Evolutionary conservation across 1,140 invertebrate species (phyloP).

Genomic region (Capitella teleta): DNA sequence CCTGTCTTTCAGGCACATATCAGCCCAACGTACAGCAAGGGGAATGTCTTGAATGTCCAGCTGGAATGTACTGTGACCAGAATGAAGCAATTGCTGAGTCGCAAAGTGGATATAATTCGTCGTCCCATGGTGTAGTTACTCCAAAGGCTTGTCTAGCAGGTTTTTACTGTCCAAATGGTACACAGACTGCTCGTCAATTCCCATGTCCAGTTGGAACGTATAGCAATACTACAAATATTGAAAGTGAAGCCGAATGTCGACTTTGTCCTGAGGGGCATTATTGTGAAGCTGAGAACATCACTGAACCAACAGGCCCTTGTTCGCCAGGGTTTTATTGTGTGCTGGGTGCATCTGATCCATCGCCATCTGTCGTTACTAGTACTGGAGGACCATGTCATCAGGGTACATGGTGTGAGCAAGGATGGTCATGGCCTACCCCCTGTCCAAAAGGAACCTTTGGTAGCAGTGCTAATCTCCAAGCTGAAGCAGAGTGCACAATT

Average conservation of each 20-base stretch:
- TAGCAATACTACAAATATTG: conserved; percentile 28
- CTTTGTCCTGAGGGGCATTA: conserved; percentile 28
- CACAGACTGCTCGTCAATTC: conserved; percentile 21
- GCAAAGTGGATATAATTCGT: conserved; percentile 27
- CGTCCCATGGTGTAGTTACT: conserved; percentile 35
- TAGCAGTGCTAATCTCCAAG: conserved; percentile 19
- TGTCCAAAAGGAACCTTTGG: conserved; percentile 37
- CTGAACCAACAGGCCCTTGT: conserved; percentile 24
- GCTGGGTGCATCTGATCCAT: conserved; percentile 18
- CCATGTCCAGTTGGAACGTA: conserved; percentile 32
- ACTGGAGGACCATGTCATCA: conserved; percentile 28
- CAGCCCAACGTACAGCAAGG: conserved; percentile 27
- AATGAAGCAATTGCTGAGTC: conserved; percentile 32
- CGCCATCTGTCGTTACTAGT: conserved; percentile 6
- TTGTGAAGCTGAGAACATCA: conserved; percentile 29
- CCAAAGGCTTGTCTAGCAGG: conserved; percentile 34
- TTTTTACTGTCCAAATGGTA: conserved; percentile 30
- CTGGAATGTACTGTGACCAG: conserved; percentile 33
- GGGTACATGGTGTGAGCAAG: conserved; percentile 29
- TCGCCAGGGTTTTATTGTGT: conserved; percentile 32
- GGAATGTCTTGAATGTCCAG: conserved; percentile 24
- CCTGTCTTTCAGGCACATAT: conserved; percentile 29
- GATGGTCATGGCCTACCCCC: conserved; percentile 18
- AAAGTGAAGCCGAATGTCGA: conserved; percentile 23
- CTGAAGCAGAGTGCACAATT: conserved; percentile 16